These are phyloP conservation scores for Cottus gobio DNA, from an alignment of 2,113 vertebrate species.

Conservation along the genomic window DNA sequence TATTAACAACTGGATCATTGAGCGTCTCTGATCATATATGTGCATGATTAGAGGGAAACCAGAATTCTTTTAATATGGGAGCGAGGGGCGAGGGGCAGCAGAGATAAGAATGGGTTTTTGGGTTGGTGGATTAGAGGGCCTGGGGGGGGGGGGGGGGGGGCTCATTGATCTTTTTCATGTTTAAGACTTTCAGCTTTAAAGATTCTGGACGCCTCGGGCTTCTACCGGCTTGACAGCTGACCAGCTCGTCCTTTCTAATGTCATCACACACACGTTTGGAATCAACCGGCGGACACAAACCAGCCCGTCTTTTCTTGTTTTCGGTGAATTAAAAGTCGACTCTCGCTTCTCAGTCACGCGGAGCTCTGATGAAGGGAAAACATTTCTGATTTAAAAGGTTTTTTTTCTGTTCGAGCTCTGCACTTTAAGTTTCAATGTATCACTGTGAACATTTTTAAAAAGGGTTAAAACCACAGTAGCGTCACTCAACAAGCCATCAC, in stretches of 20 bases:
- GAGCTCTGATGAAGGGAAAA: neutral
- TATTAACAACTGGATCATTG: conserved; percentile 38
- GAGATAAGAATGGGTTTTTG: conserved; percentile 40
- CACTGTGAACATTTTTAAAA: conserved; percentile 22
- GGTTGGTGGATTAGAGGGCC: conserved; percentile 43
- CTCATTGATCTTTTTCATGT: conserved; percentile 64
- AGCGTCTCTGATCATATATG: conserved; percentile 46
- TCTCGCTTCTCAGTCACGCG: neutral
- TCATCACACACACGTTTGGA: neutral
- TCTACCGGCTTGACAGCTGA: conserved; percentile 44
- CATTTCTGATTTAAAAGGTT: neutral
- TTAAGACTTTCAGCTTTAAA: conserved; percentile 60
- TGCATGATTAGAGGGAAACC: conserved; percentile 39
- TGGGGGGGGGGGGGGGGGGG: neutral
- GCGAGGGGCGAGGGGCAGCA: conserved; percentile 18
- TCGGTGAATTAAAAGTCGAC: neutral
- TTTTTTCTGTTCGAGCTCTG: neutral
- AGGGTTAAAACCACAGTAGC: conserved; percentile 14
- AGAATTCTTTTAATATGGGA: conserved; percentile 47
- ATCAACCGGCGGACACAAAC: no score
- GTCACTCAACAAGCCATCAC: neutral
- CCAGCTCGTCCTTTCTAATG: conserved; percentile 3
- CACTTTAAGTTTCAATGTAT: neutral
- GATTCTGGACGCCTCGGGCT: conserved; percentile 16
- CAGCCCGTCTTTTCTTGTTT: neutral